A percentile compares a stretch with the other conserved stretches of the same genome.
Evolutionary conservation across 2,888 invertebrate species (phyloP).

Genomic region (Neria commutata): DNA sequence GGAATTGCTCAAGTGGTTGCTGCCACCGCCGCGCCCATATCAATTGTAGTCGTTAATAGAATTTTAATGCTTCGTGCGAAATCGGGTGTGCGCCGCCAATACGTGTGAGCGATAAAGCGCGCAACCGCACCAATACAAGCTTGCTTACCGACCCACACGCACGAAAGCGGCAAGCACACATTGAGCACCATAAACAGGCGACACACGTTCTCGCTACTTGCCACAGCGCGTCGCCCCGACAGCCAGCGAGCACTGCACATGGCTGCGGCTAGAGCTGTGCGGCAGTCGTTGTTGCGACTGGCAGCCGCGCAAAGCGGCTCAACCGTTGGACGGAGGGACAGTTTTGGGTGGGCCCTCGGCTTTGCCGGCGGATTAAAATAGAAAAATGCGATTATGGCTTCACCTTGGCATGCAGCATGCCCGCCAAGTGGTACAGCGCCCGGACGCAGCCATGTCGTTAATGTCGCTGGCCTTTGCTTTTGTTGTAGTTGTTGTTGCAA

Average conservation of each 20-base stretch:
- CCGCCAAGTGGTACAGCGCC: not conserved
- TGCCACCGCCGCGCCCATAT: not conserved
- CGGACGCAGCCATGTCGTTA: not conserved
- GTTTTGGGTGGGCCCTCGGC: not conserved
- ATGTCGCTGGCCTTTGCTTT: no score
- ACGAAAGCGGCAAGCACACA: not conserved
- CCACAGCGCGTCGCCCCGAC: slow-evolving; percentile 11
- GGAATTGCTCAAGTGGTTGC: no score
- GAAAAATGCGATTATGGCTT: slow-evolving; percentile 15
- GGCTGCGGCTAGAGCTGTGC: not conserved
- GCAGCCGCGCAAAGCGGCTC: not conserved
- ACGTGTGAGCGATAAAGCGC: no score
- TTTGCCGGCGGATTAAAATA: slow-evolving; percentile 6
- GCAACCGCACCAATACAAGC: not conserved
- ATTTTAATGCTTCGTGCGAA: slow-evolving; percentile 2
- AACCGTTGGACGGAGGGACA: not conserved
- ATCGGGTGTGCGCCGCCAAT: not conserved
- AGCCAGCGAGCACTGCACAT: not conserved
- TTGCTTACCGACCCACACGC: not conserved
- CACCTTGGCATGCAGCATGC: slow-evolving; percentile 10
- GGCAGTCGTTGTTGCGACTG: not conserved
- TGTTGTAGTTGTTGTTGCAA: no score
- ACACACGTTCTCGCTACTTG: slow-evolving; percentile 21
- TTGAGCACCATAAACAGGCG: not conserved
- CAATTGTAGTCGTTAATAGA: slow-evolving; percentile 16